These are phyloP conservation scores for Corynorhinus townsendii DNA, from an alignment of 2,113 vertebrate genomes.

Conservation along the genomic window DNA sequence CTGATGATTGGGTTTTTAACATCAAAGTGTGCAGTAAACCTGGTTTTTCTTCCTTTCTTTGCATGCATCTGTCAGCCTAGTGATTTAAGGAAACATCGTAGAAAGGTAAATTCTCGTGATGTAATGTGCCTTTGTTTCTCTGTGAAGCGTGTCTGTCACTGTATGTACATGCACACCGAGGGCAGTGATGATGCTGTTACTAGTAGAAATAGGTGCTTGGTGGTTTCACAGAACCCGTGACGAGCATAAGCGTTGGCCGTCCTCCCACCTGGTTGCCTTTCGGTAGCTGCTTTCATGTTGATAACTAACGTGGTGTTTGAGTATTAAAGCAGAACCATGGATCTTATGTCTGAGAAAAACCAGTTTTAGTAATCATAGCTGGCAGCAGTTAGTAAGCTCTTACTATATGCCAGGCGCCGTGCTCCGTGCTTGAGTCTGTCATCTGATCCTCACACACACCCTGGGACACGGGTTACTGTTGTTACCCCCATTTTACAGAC, in stretches of 20 bases:
- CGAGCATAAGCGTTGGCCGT: not conserved
- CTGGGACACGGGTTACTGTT: not conserved
- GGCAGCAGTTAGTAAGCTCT: accelerated
- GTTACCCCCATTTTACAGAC: not conserved
- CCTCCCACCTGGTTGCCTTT: not conserved
- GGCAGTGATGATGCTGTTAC: not conserved
- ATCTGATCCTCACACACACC: accelerated
- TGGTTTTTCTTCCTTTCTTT: conserved; percentile 78
- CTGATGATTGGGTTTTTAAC: conserved; percentile 33
- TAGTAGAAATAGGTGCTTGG: not conserved
- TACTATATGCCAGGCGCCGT: accelerated
- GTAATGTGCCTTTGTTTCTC: not conserved
- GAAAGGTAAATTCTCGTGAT: conserved; percentile 90
- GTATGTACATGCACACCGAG: accelerated
- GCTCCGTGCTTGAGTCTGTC: accelerated
- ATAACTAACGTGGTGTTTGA: not conserved
- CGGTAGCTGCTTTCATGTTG: not conserved
- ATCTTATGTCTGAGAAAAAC: not conserved
- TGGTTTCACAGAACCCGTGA: not conserved
- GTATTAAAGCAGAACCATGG: not conserved
- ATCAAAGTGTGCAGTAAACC: conserved; percentile 67
- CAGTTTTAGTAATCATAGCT: accelerated
- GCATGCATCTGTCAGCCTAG: conserved; percentile 96
- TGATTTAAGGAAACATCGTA: conserved; percentile 98
- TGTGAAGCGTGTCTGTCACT: accelerated